These are phyloP conservation scores for Colius striatus DNA, from an alignment of 2,113 vertebrate genomes.

Conservation along the genomic window DNA sequence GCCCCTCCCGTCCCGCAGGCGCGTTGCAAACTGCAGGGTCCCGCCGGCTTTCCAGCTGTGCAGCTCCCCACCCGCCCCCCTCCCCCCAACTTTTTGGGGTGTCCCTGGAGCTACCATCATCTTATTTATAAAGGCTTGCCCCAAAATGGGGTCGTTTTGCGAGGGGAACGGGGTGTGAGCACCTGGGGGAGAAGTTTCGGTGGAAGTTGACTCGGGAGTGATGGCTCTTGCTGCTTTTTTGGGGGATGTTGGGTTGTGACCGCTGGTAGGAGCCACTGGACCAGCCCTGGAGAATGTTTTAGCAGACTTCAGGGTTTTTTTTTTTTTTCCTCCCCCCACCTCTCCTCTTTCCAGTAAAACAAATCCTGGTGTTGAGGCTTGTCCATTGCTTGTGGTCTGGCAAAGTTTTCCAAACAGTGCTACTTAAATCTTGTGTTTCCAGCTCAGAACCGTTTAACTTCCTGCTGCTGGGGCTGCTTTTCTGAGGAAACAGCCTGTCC, in stretches of 20 bases:
- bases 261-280: slow-evolving; percentile 63
- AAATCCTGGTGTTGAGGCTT: slow-evolving; percentile 60
- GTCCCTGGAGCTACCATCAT: fast-evolving
- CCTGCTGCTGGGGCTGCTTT: slow-evolving; percentile 25
- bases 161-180: fast-evolving
- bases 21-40: too few species aligned
- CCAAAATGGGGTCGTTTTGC: fast-evolving
- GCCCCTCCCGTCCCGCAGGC: too few species aligned
- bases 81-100: not conserved
- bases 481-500: not conserved
- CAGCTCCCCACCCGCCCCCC: fast-evolving
- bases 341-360: slow-evolving; percentile 55
- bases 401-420: slow-evolving; percentile 24
- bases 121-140: not conserved
- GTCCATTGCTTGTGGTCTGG: slow-evolving; percentile 66
- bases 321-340: not conserved
- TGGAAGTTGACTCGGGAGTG: fast-evolving
- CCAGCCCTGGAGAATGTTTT: not conserved
- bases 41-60: not conserved
- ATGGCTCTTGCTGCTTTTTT: not conserved
- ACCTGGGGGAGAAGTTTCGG: fast-evolving
- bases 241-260: slow-evolving; percentile 2
- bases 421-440: slow-evolving; percentile 53
- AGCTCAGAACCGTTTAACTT: not conserved
- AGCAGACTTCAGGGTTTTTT: slow-evolving; percentile 8